Evolutionary conservation across 2,888 invertebrate species (phyloP).

Genomic region (Vesta saturnalis): DNA sequence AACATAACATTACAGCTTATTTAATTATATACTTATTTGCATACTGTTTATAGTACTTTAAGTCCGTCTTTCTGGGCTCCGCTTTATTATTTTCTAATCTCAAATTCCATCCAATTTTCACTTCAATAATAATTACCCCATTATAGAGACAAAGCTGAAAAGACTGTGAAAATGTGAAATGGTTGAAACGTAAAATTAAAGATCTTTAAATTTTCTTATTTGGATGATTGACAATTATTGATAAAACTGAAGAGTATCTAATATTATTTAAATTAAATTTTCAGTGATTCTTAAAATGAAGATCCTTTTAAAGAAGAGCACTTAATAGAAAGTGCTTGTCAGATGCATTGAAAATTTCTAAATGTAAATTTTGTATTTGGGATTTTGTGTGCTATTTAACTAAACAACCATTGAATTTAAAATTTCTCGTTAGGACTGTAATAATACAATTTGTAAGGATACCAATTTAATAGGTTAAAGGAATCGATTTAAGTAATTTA

Average conservation of each 20-base stretch:
- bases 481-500: not conserved
- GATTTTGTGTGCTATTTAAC: not conserved
- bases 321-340: not conserved
- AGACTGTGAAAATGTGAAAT: not conserved
- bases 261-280: constrained; percentile 12
- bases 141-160: too few species aligned
- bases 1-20: constrained; percentile 41
- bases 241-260: not conserved
- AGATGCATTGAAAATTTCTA: not conserved
- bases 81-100: constrained; percentile 28
- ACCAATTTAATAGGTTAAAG: not conserved
- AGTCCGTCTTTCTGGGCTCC: constrained; percentile 22
- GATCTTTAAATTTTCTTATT: not conserved
- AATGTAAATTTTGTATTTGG: not conserved
- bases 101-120: constrained; percentile 3
- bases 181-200: constrained; percentile 4
- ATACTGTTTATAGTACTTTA: constrained; percentile 38
- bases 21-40: constrained; percentile 41
- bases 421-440: not conserved
- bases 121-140: constrained; percentile 9
- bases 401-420: not conserved
- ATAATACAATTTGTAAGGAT: not conserved
- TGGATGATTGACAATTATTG: too few species aligned
- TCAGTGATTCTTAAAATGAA: not conserved
- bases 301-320: not conserved